Evolutionary conservation across 1,140 invertebrate genomes (phyloP), one percentile per base, ranked within the genome.

Genomic region (Drosophila auraria): DNA sequence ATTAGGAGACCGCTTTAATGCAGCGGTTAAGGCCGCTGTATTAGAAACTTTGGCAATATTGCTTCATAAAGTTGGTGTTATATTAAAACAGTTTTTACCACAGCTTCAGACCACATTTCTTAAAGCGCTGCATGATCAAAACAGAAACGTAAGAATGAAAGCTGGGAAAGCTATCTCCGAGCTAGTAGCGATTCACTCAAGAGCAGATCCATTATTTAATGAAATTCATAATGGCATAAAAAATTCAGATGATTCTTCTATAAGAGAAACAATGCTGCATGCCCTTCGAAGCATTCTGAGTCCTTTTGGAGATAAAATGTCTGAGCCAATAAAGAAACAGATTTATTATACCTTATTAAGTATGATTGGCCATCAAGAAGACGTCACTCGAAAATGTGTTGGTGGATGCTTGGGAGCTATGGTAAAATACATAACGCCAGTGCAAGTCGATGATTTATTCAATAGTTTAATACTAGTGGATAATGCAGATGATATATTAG

Each of bases 21-120:
- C 96, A 89, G 97, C 96, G 83, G 97, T 99, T 0, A 99, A 99
- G 94, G 97, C 98, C 0, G 98, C 99, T 30, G 98, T 99, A 12
- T 94, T 99, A 6, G 98, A 99, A 92, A 99, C 98, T 1, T 94
- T 99, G 20, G 97, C 97, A 2, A 95, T 98, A 57, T 94, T 99
- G 20, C 94, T 99, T n/a, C 95, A 96, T 15, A 99, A 98, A 95
- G 97, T 98, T 68, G 97, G 98, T 17, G 95, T 96, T 11, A 97
- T 98, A 95, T 93, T 99, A 91, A 99, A 99, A 93, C 98, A 99
- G 91, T 99, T 99, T 93, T 94, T 99, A 83, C 99, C 99, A 12
- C 99, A 99, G 94, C 94, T 99, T 11, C 98, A 99, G 95, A 99
- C 98, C 20, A 99, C 99, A 5, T 99, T 99, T 93, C 94, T 99